These are phyloP conservation scores for Ptychadena robeensis DNA, from an alignment of 2,797 vertebrate genomes.

Conservation along the genomic window DNA sequence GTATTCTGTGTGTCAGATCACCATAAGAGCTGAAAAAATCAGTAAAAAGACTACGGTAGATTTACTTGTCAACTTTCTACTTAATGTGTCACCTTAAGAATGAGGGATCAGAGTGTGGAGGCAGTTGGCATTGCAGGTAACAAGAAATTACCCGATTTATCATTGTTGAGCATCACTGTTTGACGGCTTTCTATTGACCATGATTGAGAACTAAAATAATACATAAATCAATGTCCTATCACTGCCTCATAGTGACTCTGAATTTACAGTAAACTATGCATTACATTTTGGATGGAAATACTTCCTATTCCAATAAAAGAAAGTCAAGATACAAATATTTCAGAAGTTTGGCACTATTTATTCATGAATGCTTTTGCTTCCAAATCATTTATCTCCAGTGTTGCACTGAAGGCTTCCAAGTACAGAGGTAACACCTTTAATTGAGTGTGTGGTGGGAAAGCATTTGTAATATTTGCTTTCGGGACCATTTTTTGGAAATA, in stretches of 20 bases:
- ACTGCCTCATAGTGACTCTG: neutral
- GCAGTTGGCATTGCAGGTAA: slow-evolving; percentile 5
- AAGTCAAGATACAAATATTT: neutral
- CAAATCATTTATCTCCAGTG: neutral
- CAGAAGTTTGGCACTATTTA: neutral
- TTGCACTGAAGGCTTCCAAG: neutral
- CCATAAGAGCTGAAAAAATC: neutral
- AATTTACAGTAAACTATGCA: neutral
- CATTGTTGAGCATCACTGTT: neutral
- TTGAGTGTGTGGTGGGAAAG: neutral
- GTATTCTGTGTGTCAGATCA: neutral
- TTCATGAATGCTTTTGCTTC: neutral
- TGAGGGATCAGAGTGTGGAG: neutral
- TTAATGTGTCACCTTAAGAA: neutral
- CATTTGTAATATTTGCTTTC: neutral
- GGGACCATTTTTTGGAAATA: neutral
- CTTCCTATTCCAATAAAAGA: neutral
- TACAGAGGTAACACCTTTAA: neutral
- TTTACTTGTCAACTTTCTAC: neutral
- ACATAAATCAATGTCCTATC: neutral
- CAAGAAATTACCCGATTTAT: slow-evolving; percentile 10
- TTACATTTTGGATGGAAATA: neutral
- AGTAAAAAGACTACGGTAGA: neutral
- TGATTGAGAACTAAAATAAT: slow-evolving; percentile 2
- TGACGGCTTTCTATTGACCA: neutral